Base-by-base conservation (phyloP, 2,888 invertebrate species). In the Parnassius smintheus region DNA sequence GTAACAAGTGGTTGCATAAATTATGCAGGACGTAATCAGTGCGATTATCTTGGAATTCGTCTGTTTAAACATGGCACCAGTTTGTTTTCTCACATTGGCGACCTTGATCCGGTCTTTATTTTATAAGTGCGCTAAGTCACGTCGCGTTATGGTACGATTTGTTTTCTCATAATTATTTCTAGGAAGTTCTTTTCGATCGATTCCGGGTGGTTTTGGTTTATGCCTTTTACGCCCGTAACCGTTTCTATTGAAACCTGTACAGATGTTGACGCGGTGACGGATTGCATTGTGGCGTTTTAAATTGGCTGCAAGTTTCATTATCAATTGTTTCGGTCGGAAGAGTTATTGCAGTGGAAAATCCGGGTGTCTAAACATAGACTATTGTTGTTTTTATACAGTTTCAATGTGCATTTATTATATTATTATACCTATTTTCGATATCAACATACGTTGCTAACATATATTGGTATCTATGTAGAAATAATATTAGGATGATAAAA, bases 141-240 rank as follows among this genome's bases (percentile, higher is more conserved):
- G 56, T 51, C 61, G 51, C 52, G 56, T 18, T 45, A 46, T 2
- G 2, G 46, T n/a, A 46, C 13, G 46, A 18, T 59, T 63, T 63
- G 63, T 56, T 63, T 56, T 56, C 50, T n/a, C 7, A 52, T 55
- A 52, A 53, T 62, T 57, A 57, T 42, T 63, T 59, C 59, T 55
- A 55, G 59, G 63, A 63, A 63, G 52, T 59, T 50, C 45, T 57
- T 62, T 53, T 9, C 7, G 53, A 51, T 53, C 41, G 18, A 44
- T 62, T 62, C 57, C 62, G 62, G 62, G 57, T 62, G 22, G 13
- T 57, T 18, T 9, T 55, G 53, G 45, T 51, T 44, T 56, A 49
- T 55, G 49, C 22, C 42, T 41, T 42, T 44, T 55, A 50, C 25
- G 25, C 48, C 56, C 56, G 61, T 46, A 45, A 35, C 46, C 45